Evolutionary conservation across 1,140 invertebrate species (phyloP).

Genomic region (Drosophila kikkawai): DNA sequence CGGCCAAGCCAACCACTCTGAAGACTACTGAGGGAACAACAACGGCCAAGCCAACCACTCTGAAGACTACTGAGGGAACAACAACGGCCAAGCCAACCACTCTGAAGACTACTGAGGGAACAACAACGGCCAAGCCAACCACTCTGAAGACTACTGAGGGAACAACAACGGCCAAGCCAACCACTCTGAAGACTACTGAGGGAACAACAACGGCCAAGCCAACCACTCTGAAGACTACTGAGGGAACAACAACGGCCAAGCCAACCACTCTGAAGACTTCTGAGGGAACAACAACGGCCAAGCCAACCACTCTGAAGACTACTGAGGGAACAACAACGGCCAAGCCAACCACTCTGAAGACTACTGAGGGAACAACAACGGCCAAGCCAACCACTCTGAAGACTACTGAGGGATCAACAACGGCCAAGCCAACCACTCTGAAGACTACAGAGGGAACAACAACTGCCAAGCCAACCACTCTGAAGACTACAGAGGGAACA

Average conservation of each 20-base stretch:
- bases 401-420: not conserved
- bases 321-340: not conserved
- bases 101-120: not conserved
- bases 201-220: constrained; percentile 7
- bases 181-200: constrained; percentile 16
- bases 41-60: constrained; percentile 3
- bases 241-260: constrained; percentile 4
- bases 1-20: constrained; percentile 1
- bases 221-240: not conserved
- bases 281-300: not conserved
- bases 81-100: not conserved
- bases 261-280: constrained; percentile 11
- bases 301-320: constrained; percentile 5
- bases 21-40: constrained; percentile 2
- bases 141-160: constrained; percentile 4
- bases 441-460: constrained; percentile 3
- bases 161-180: not conserved
- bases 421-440: not conserved
- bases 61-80: not conserved
- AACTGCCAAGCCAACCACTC: not conserved
- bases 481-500: not conserved
- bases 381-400: not conserved
- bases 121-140: not conserved
- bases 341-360: constrained; percentile 6
- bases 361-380: constrained; percentile 14